Base-by-base conservation (phyloP, 2,888 invertebrate genomes). In the Amblyteles armatorius region DNA sequence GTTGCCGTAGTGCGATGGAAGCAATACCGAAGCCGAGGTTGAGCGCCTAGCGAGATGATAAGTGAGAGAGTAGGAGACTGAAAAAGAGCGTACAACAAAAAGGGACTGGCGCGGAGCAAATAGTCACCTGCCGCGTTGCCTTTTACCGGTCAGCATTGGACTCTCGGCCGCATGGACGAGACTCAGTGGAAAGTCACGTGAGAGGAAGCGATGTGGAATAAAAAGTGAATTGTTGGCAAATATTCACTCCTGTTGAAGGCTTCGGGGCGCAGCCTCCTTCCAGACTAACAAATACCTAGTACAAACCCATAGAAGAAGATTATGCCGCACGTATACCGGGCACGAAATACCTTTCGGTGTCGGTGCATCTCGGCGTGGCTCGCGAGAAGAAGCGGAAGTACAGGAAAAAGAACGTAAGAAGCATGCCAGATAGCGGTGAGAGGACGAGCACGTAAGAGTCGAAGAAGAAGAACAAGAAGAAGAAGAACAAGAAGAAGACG, bases 351-450 rank as follows among this genome's bases (percentile, higher is more conserved):
- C 40, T 11, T 11, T 40, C 40, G 9, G 67, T 81, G 74, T 74
- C 68, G 67, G 33, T 29, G 40, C n/a, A 44, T 60, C 48, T 67
- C 65, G 6, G 74, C 36, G 68, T 19, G 44, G 52, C 19, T n/a
- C 65, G 69, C 65, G 50, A 52, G 79, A 72, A 76, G 79, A 82
- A 84, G 79, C 84, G 85, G 85, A 83, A 83, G 83, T 81, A 65
- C 63, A 33, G 79, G 76, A 48, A 72, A 79, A 82, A 83, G 33
- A 73, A 79, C 73, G 71, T 60, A 85, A 85, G 85, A 78, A 76
- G 71, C 60, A 80, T 57, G 52, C 71, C 55, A 71, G 77, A 83
- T 82, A 81, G 79, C 79, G 78, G 68, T 68, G 63, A 19, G 83
- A 57, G 79, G 36, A 65, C 60, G 65, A 29, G 40, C 52, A 50